phyloP scores from a whole-genome alignment of 1,140 invertebrate species.

The Gonatopus flavifemur region DNA sequence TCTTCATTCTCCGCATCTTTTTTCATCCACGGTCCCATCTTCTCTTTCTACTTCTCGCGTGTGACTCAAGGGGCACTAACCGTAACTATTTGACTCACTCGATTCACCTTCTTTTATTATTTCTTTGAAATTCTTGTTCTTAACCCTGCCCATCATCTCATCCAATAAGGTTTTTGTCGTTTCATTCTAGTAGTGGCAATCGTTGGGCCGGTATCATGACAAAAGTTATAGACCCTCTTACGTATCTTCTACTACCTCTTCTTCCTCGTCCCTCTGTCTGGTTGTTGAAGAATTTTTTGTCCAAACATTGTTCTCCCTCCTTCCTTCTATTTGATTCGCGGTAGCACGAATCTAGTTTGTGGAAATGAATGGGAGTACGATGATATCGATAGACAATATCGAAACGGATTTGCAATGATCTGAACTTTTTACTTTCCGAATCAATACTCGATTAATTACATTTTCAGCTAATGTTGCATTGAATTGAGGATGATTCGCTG shows the following conservation, averaged over 20 bases:
- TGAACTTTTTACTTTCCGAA: too few species aligned
- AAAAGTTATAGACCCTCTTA: constrained; percentile 16
- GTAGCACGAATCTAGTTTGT: not conserved
- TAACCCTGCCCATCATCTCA: not conserved
- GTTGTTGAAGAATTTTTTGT: constrained; percentile 6
- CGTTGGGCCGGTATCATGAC: constrained; percentile 25
- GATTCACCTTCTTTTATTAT: constrained; percentile 15
- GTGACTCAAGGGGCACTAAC: too few species aligned
- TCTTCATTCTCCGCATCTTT: constrained; percentile 7
- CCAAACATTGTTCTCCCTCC: not conserved
- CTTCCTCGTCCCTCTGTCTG: not conserved
- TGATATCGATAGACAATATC: constrained; percentile 17
- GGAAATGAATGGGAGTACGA: not conserved
- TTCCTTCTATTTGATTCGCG: not conserved
- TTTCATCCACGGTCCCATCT: not conserved
- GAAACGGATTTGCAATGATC: too few species aligned
- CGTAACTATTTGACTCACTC: constrained; percentile 34
- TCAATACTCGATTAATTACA: too few species aligned
- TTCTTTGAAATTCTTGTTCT: constrained; percentile 8
- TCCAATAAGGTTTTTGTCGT: too few species aligned
- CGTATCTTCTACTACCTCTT: not conserved
- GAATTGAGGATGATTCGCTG: too few species aligned
- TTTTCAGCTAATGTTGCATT: too few species aligned
- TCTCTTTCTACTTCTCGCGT: not conserved
- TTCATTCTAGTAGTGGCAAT: too few species aligned